Evolutionary conservation across 2,113 vertebrate genomes (phyloP), one percentile per base, ranked within the genome.

Genomic region (Onychostruthus taczanowskii): DNA sequence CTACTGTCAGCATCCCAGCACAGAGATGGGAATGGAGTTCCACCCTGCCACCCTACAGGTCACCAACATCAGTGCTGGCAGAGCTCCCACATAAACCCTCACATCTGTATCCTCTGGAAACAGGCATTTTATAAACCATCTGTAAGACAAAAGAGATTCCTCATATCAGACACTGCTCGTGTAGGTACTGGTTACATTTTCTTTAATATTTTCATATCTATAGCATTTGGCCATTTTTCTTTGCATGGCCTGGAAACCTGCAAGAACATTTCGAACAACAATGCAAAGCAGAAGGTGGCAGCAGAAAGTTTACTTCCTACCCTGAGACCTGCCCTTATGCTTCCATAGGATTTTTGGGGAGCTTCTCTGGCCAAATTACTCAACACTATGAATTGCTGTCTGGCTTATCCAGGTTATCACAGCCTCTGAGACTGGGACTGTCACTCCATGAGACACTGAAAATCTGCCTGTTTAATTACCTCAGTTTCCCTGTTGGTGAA

Each of bases 391-490:
- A 70, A 78, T 1, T 84, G 20, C 39, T 79, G 22, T 30, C 67
- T 74, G 43, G 6, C 53, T 95, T 92, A 83, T 56, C 58, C 68
- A 83, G 35, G 49, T 53, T 84, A 69, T 63, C 78, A 75, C 41
- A 85, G 53, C 49, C 79, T 91, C 58, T 73, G 66, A 89, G 35
- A 35, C 33, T 1, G 1, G 70, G 44, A 81, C 35, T 75, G 35
- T 50, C 28, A 41, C 58, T 66, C 55, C 39, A 37, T 0, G 1
- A 84, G 68, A 50, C 0, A 1, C 16, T 85, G 55, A 91, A 85
- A 80, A 77, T 50, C 44, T 52, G 39, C 28, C 59, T 74, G 13
- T 80, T 91, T 96, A 91, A 89, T 90, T 90, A 91, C 87, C 78
- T 97, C 78, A 50, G 75, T 83, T 96, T 96, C 84, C 50, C 68